phyloP scores from a whole-genome alignment of 1,140 invertebrate species.

The Brachionus manjavacas region DNA sequence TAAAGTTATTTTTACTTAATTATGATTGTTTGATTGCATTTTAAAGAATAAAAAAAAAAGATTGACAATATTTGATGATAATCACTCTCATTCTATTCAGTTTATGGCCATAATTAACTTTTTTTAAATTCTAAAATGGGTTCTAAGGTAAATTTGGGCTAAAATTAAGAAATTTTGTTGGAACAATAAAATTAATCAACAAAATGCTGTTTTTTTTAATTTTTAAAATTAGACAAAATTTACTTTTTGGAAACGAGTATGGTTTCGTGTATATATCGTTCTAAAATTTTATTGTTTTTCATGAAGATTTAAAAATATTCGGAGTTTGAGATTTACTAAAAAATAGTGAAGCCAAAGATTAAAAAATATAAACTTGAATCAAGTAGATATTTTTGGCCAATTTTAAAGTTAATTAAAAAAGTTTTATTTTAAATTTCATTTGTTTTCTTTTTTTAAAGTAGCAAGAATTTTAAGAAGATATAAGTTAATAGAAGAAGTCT shows the following conservation, averaged over 20 bases:
- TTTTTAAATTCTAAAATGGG: background rate
- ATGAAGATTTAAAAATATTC: background rate
- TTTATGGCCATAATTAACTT: slow-evolving; percentile 36
- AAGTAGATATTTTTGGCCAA: background rate
- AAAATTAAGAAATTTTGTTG: background rate
- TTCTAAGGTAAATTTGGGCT: background rate
- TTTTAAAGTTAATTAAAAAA: slow-evolving; percentile 18
- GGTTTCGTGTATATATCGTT: background rate
- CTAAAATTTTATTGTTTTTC: background rate
- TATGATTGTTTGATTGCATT: slow-evolving; percentile 26
- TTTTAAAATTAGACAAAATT: slow-evolving; percentile 1
- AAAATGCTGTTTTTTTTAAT: background rate
- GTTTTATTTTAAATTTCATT: no score
- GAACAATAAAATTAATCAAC: slow-evolving; percentile 37
- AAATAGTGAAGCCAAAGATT: background rate
- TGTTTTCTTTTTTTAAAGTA: background rate
- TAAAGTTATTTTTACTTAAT: background rate
- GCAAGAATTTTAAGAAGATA: background rate
- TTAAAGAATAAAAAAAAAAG: slow-evolving; percentile 18
- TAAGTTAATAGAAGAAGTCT: background rate
- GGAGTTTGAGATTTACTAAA: background rate
- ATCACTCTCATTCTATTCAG: slow-evolving; percentile 9
- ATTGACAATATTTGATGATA: slow-evolving; percentile 39
- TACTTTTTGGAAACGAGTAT: background rate
- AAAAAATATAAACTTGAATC: background rate